Base-by-base conservation (phyloP, 2,888 invertebrate species). In the Trileptium ribeirensis region DNA sequence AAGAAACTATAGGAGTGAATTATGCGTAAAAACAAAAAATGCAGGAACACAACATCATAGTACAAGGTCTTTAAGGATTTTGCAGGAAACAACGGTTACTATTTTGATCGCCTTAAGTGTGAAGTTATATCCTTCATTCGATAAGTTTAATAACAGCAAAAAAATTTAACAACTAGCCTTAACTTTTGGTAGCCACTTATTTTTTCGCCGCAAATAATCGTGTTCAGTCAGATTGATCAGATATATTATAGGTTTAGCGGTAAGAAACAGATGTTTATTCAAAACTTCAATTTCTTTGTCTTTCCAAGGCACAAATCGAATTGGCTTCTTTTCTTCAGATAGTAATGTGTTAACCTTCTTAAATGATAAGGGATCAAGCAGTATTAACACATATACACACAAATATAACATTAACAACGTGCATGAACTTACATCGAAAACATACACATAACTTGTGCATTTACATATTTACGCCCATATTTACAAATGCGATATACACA, bases 161-260 rank as follows among this genome's bases (percentile, higher is more conserved):
- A 33, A 70, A 31, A 33, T 15, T 37, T 1, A 78, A n/a, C n/a
- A n/a, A n/a, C n/a, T n/a, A n/a, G n/a, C 34, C 19, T 77, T 78
- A 1, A 34, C 1, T 31, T 31, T 8, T 38, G 8, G 37, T 1
- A 29, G 79, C 82, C 82, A 82, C 39, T 82, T 82, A 37, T 82
- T 82, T 78, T 97, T 98, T 91, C 97, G 98, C 86, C 96, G 93
- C 86, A 96, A 95, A 89, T 95, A 99, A 90, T 99, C 99, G 90
- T 96, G 97, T 90, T 98, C 97, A 0, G 97, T 94, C 83, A 99
- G 91, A 90, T 99, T 99, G 8, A 99, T 94, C 85, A 99, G 92
- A 89, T 99, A 99, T 85, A 99, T 93, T 81, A 95, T 94, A 0
- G 99, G 99, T 89, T 99, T 99, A 0, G 97, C 94, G 19, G 99